These are phyloP conservation scores for Ceratotherium simum DNA, from an alignment of 2,113 vertebrate species.

Conservation along the genomic window DNA sequence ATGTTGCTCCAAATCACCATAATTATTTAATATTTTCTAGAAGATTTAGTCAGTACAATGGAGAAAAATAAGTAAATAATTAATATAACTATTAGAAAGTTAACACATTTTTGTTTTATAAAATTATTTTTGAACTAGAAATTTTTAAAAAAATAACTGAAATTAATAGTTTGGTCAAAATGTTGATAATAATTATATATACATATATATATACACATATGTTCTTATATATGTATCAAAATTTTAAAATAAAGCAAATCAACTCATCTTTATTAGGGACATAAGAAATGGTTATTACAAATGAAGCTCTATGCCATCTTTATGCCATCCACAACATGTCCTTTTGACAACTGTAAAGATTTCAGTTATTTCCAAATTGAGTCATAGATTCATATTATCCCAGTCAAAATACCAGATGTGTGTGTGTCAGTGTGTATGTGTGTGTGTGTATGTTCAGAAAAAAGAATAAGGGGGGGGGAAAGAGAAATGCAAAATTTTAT, in stretches of 20 bases:
- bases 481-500: not conserved
- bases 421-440: not conserved
- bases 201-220: accelerated
- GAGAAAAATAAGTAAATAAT: not conserved
- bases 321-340: not conserved
- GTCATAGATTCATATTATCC: not conserved
- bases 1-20: not conserved
- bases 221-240: not conserved
- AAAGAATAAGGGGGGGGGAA: not conserved
- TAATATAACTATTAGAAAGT: not conserved
- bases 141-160: not conserved
- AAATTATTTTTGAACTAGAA: constrained; percentile 20
- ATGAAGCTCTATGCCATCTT: not conserved
- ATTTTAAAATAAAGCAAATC: not conserved
- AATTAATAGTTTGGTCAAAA: constrained; percentile 3
- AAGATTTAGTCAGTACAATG: not conserved
- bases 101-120: not conserved
- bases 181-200: not conserved
- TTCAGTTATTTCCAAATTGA: not conserved
- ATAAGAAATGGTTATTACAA: not conserved
- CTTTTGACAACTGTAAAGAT: not conserved
- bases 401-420: not conserved
- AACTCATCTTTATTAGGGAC: not conserved
- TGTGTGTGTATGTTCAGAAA: not conserved
- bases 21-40: not conserved